Conservation (phyloP, 2,888 invertebrate genomes). For the Gymnoscelis rufifasciata region DNA sequence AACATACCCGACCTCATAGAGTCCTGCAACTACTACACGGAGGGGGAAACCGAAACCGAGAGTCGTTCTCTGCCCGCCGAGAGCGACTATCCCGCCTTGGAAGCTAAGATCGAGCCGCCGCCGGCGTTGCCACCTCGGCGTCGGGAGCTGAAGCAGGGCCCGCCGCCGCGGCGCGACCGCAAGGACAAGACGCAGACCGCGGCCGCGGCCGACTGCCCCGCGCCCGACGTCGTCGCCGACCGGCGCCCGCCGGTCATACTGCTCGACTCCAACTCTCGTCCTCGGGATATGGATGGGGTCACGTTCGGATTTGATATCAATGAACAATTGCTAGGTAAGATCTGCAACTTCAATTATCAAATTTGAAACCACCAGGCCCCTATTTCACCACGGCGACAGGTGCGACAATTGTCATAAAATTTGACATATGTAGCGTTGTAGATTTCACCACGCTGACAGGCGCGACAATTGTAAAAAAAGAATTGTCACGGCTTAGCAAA, state of each 20-base stretch:
- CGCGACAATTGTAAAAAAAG: too few relatives aligned
- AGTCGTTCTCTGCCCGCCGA: slow-evolving; percentile 22
- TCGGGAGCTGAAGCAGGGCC: slow-evolving; percentile 29
- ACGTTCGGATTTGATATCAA: slow-evolving; percentile 90
- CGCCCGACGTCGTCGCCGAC: slow-evolving; percentile 67
- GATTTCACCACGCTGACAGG: too few relatives aligned
- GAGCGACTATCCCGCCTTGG: slow-evolving; percentile 36
- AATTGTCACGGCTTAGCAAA: too few relatives aligned
- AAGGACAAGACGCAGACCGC: slow-evolving; percentile 23
- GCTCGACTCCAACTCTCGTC: slow-evolving; percentile 78
- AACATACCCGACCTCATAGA: slow-evolving; percentile 76
- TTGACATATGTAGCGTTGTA: too few relatives aligned
- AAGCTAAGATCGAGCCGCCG: slow-evolving; percentile 22
- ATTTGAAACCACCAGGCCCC: too few relatives aligned
- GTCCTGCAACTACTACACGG: slow-evolving; percentile 72
- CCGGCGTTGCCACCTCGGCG: slow-evolving; percentile 26
- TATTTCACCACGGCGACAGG: too few relatives aligned
- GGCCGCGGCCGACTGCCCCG: slow-evolving; percentile 58
- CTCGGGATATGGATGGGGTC: slow-evolving; percentile 81
- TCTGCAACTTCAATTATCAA: too few relatives aligned
- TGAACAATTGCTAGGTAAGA: slow-evolving; percentile 81
- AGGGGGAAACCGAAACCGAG: slow-evolving; percentile 48
- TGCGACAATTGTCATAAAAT: too few relatives aligned
- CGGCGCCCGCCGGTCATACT: slow-evolving; percentile 86
- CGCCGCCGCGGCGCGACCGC: slow-evolving; percentile 29